Evolutionary conservation across 2,113 vertebrate genomes (phyloP).

Genomic region (Apteryx owenii): DNA sequence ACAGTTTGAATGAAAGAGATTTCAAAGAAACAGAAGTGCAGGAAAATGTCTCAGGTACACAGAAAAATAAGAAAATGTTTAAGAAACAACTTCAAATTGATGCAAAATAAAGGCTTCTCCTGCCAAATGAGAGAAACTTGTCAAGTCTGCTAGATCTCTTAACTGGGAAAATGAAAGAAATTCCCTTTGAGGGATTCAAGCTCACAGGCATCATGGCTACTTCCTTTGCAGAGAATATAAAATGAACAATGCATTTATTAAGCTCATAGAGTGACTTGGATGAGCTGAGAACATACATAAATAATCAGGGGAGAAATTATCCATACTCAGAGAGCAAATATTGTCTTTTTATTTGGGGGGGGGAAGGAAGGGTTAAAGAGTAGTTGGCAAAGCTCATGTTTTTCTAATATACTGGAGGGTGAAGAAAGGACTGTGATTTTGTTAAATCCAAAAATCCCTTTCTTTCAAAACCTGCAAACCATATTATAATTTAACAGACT

Average conservation of each 20-base stretch:
- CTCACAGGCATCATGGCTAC: background rate
- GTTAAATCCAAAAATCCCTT: background rate
- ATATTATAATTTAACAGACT: background rate
- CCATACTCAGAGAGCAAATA: background rate
- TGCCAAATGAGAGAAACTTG: slow-evolving; percentile 43
- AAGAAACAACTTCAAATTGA: slow-evolving; percentile 47
- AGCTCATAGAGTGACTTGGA: background rate
- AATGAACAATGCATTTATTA: slow-evolving; percentile 30
- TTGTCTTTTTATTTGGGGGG: background rate
- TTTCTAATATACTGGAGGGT: background rate
- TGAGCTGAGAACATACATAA: background rate
- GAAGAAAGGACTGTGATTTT: background rate
- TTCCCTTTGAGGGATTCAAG: slow-evolving; percentile 4
- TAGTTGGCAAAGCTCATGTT: background rate
- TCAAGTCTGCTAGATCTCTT: slow-evolving; percentile 35
- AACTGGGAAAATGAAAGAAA: slow-evolving; percentile 12
- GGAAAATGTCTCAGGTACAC: slow-evolving; percentile 25
- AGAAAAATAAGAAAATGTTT: slow-evolving; percentile 15
- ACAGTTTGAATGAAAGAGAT: background rate
- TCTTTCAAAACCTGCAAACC: background rate
- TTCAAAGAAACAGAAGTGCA: background rate
- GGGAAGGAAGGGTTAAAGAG: background rate
- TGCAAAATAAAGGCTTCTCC: slow-evolving; percentile 22
- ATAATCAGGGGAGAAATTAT: background rate
- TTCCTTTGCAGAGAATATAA: background rate